Evolutionary conservation across 2,888 invertebrate species (phyloP).

Genomic region (Drosophila eohydei): DNA sequence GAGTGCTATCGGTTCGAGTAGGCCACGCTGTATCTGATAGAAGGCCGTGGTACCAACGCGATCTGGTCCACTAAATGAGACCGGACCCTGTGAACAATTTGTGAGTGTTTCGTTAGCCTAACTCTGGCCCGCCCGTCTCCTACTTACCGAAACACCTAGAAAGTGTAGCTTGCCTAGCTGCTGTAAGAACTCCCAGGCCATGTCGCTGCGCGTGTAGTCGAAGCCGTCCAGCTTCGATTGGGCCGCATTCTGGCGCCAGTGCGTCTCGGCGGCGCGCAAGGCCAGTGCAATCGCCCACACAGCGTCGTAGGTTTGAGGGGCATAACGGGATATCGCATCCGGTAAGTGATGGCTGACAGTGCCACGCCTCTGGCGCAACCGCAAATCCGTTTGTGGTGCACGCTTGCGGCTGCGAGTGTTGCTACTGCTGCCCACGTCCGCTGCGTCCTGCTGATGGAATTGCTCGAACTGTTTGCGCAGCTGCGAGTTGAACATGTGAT

Average conservation of each 20-base stretch:
- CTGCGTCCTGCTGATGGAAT: slow-evolving; percentile 65
- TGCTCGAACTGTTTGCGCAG: slow-evolving; percentile 80
- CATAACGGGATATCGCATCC: slow-evolving; percentile 87
- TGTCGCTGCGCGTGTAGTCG: slow-evolving; percentile 90
- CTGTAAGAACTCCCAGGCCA: slow-evolving; percentile 89
- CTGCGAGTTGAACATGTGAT: slow-evolving; percentile 84
- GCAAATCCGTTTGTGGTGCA: slow-evolving; percentile 57
- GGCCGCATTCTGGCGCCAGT: slow-evolving; percentile 85
- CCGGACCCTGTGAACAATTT: slow-evolving; percentile 89
- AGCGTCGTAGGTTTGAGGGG: slow-evolving; percentile 94
- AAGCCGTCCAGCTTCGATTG: slow-evolving; percentile 87
- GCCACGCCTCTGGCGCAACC: slow-evolving; percentile 45
- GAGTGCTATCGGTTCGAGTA: slow-evolving; percentile 90
- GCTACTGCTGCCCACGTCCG: slow-evolving; percentile 13
- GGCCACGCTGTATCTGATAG: slow-evolving; percentile 94
- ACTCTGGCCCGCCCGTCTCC: not conserved
- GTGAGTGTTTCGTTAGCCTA: not conserved
- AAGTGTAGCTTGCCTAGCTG: slow-evolving; percentile 91
- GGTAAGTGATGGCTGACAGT: slow-evolving; percentile 51
- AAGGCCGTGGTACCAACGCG: slow-evolving; percentile 94
- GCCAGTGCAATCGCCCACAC: slow-evolving; percentile 95
- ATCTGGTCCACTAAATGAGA: slow-evolving; percentile 95
- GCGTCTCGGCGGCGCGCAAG: slow-evolving; percentile 88
- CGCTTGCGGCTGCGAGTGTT: slow-evolving; percentile 34
- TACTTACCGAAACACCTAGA: slow-evolving; percentile 93